Conservation (phyloP, 53 echinoderm and acorn worm species). For the Antedon mediterranea region DNA sequence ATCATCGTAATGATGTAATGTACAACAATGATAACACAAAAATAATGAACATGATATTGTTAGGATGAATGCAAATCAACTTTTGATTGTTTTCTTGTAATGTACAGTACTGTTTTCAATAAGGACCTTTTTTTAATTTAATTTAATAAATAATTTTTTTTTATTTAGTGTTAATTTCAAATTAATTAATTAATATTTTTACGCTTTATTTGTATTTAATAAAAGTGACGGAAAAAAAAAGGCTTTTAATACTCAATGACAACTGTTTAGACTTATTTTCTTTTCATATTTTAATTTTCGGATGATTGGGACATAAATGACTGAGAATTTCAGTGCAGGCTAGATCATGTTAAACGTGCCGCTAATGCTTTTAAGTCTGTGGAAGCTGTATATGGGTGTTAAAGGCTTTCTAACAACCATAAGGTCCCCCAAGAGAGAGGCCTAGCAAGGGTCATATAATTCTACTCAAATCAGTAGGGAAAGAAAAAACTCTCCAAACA, state of each 20-base stretch:
- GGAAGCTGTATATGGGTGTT: neutral
- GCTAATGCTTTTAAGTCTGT: neutral
- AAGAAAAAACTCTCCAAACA: neutral
- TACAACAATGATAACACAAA: no score
- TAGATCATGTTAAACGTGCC: neutral
- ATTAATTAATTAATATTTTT: no score
- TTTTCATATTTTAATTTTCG: neutral
- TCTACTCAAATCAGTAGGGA: neutral
- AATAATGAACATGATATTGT: no score
- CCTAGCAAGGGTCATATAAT: neutral
- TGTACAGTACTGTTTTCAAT: no score
- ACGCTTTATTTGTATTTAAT: no score
- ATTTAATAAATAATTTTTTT: no score
- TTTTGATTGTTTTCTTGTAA: no score
- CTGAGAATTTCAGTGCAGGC: neutral
- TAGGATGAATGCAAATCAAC: no score
- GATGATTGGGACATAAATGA: neutral
- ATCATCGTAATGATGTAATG: no score
- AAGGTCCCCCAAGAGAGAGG: neutral
- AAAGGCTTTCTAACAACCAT: neutral
- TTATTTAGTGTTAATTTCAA: no score
- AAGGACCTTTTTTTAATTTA: no score
- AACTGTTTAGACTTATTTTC: neutral
- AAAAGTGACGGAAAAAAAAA: neutral
- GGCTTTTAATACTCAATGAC: neutral